Evolutionary conservation across 2,113 vertebrate genomes (phyloP), one percentile per base, ranked within the genome.

Genomic region (Osmerus eperlanus): DNA sequence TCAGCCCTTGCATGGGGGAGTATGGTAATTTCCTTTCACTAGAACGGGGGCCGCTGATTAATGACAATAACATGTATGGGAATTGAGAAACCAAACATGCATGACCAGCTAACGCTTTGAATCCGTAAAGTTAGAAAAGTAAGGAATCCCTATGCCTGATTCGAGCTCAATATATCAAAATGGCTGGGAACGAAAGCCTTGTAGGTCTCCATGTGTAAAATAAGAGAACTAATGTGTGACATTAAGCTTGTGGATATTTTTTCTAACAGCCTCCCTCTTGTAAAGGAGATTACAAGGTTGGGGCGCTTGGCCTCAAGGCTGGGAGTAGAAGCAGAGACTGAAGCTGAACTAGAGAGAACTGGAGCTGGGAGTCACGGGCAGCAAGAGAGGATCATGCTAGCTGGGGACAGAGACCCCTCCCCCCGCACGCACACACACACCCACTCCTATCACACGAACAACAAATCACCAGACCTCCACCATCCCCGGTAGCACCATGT

Each of bases 401-500:
- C 14, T 36, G 56, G 14, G 28, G 32, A 36, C 32, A 36, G 32
- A 36, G 32, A 36, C 5, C 32, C 32, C 32, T 36, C 5, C 32
- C 32, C 7, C 25, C 25, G 25, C 25, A 28, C 25, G 25, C 25
- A 28, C 19, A 47, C 14, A 52, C 16, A 54, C 36, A 61, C 56
- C 65, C 58, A 73, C 47, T 32, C 14, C 16, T 61, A 60, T 56
- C 68, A 71, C 36, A 23, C 73, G 71, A 59, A 29, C 68, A 67
- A 76, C 74, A 81, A 81, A 84, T 79, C 64, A 67, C 76, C 79
- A 76, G 79, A 76, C 73, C 58, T 72, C 32, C 32, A 54, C 53
- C 62, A 66, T 68, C 81, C 71, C 59, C 65, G 71, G 23, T 41
- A 19, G 41, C 19, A 55, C 32, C 68, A 41, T 55, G 28, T 54